A percentile compares a stretch with the other conserved stretches of the same genome.
Conservation (phyloP, 2,113 vertebrate genomes). For the Sisor rabdophorus region DNA sequence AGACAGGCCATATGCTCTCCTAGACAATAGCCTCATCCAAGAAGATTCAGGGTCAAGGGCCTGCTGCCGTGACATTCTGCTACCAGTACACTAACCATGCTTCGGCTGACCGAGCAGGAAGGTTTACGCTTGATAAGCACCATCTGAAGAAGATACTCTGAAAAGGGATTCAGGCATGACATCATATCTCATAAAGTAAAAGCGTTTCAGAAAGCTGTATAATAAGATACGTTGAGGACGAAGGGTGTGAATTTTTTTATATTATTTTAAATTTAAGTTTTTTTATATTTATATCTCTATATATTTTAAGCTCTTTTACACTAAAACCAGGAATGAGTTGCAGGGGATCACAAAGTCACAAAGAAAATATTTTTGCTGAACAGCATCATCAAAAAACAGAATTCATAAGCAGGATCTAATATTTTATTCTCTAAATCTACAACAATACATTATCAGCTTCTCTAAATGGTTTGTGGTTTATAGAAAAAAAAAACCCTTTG, state of each 20-base stretch:
- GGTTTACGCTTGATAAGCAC: slow-evolving; percentile 26
- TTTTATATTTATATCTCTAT: too few species aligned
- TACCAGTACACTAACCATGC: slow-evolving; percentile 46
- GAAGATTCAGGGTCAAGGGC: slow-evolving; percentile 56
- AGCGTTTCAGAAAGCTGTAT: slow-evolving; percentile 2
- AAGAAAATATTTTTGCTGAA: neutral
- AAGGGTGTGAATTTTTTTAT: neutral
- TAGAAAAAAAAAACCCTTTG: neutral
- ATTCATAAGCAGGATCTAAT: neutral
- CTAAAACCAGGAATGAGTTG: too few species aligned
- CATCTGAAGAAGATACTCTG: neutral
- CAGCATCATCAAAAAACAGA: neutral
- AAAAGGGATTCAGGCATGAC: neutral
- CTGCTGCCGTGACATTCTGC: slow-evolving; percentile 69
- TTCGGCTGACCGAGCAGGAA: slow-evolving; percentile 38
- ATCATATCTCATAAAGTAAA: neutral
- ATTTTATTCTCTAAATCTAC: neutral
- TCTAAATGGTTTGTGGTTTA: neutral
- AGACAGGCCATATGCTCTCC: slow-evolving; percentile 68
- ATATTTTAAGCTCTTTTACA: too few species aligned
- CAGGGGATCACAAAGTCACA: neutral
- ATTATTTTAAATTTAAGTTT: neutral
- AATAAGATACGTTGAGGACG: neutral
- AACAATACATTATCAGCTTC: neutral
- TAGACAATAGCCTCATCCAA: slow-evolving; percentile 54